These are phyloP conservation scores for Seira ritae DNA, from an alignment of 2,888 invertebrate genomes.

Conservation along the genomic window DNA sequence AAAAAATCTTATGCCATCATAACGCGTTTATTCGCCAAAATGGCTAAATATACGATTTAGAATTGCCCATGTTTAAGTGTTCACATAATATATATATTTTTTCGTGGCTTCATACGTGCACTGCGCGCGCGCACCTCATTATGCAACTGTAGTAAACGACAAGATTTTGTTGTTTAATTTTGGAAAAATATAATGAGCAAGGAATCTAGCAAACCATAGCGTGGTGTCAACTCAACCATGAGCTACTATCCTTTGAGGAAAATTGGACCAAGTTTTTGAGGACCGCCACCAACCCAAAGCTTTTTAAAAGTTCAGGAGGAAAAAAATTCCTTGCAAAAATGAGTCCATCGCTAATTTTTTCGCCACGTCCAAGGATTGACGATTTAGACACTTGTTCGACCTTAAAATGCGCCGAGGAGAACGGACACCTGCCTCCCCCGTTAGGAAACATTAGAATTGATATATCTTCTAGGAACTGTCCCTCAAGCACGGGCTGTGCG, in stretches of 20 bases:
- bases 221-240: slow-evolving; percentile 36
- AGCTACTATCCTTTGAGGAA: background rate
- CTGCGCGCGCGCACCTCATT: too few relatives aligned
- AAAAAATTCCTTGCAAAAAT: slow-evolving; percentile 21
- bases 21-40: too few relatives aligned
- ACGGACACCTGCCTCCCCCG: slow-evolving; percentile 16
- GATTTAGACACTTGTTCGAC: slow-evolving; percentile 46
- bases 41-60: background rate
- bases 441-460: slow-evolving; percentile 49
- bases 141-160: background rate
- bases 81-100: background rate
- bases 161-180: background rate
- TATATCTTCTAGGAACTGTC: background rate
- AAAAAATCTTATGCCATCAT: too few relatives aligned
- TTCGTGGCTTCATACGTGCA: too few relatives aligned
- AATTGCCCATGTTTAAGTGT: background rate
- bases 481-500: background rate
- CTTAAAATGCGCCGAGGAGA: slow-evolving; percentile 32
- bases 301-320: background rate
- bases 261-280: too few relatives aligned
- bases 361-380: slow-evolving; percentile 40
- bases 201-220: slow-evolving; percentile 35
- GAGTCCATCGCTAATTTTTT: slow-evolving; percentile 56
- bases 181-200: slow-evolving; percentile 1
- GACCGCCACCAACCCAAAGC: too few relatives aligned